These are phyloP conservation scores for Phalacrocorax brasilianus DNA, from an alignment of 2,113 vertebrate genomes.

Conservation along the genomic window DNA sequence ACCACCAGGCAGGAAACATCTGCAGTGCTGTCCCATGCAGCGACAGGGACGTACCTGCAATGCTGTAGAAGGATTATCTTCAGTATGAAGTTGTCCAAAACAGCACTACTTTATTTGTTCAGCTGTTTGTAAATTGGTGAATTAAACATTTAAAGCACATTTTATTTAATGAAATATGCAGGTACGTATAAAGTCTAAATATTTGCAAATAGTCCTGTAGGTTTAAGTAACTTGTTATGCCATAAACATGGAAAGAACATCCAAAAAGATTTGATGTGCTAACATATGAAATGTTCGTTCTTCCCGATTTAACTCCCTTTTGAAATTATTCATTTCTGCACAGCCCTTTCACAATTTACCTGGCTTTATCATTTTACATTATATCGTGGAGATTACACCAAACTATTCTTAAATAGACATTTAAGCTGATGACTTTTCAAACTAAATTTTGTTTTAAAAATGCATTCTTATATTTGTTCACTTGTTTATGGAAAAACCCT, in stretches of 20 bases:
- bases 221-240: neutral
- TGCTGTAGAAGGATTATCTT: neutral
- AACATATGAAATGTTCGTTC: neutral
- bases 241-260: neutral
- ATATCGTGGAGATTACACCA: neutral
- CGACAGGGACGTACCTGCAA: accelerated
- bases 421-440: neutral
- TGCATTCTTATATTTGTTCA: neutral
- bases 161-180: slow-evolving; percentile 44
- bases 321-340: neutral
- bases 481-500: neutral
- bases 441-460: neutral
- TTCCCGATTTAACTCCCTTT: neutral
- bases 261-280: neutral
- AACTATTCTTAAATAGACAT: neutral
- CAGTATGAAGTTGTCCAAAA: neutral
- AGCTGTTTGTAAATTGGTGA: neutral
- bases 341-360: neutral
- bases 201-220: neutral
- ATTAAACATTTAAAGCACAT: slow-evolving; percentile 17
- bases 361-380: neutral
- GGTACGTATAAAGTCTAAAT: neutral
- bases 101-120: neutral
- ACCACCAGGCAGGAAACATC: neutral
- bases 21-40: neutral